Base-by-base conservation (phyloP, 2,888 invertebrate genomes). In the Ypsolopha sequella region DNA sequence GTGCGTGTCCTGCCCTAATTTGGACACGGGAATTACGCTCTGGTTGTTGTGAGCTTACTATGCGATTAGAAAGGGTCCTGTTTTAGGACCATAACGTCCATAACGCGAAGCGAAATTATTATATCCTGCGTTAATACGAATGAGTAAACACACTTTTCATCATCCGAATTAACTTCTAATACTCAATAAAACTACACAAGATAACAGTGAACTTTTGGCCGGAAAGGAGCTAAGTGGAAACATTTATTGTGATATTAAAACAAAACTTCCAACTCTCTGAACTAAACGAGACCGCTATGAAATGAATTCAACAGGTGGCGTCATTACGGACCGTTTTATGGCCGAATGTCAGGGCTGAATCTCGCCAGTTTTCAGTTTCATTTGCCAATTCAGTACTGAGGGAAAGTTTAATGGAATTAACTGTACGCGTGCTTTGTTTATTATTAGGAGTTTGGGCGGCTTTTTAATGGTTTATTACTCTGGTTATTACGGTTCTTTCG, bases 241-340 rank as follows among this genome's bases (percentile, higher is more conserved):
- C 49, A 41, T 49, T 49, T 49, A 49, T 49, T 49, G 49, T 49
- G 41, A 39, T 49, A 33, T 49, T 41, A 49, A 33, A 51, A 51
- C 36, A 44, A 51, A 51, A 51, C 44, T 51, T 43, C n/a, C 13
- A 34, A 45, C 36, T 24, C 35, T 24, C 24, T 24, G 24, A 45
- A 45, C 38, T 45, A 51, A 45, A 38, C 36, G n/a, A 24, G 39
- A 13, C 43, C 14, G 41, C 50, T 50, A 13, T 45, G 44, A 38
- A 51, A 49, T 41, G 49, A 51, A 51, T 51, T 11, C 80, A 80
- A 80, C 80, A 80, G 76, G 80, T 79, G 72, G 65, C 56, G 56
- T 63, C 70, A 71, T 76, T 77, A 70, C 63, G 60, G 64, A 61
- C 66, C 69, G 71, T 75, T 73, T 74, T 76, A 74, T 71, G 58